Evolutionary conservation across 2,113 vertebrate genomes (phyloP).

Genomic region (Nycticryphes semicollaris): DNA sequence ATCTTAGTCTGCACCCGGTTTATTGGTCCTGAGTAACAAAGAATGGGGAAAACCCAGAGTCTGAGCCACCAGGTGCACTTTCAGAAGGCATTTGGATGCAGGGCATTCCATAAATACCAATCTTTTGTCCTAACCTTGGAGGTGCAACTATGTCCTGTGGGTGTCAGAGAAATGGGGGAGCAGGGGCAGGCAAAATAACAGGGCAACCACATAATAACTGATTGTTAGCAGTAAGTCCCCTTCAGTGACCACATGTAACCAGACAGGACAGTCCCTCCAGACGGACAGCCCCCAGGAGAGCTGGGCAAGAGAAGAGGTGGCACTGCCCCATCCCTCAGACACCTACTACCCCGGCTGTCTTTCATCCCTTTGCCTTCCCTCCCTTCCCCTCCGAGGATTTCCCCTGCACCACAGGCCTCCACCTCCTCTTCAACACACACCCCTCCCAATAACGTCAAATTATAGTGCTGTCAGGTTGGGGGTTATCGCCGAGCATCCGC

Average conservation of each 20-base stretch:
- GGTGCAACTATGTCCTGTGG: neutral
- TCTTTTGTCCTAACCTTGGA: neutral
- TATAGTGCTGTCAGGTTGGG: neutral
- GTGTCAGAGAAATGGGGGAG: neutral
- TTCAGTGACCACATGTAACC: neutral
- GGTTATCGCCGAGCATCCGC: neutral
- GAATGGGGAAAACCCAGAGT: neutral
- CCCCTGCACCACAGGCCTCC: rapidly evolving
- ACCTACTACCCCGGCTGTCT: neutral
- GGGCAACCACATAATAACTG: neutral
- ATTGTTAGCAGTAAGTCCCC: neutral
- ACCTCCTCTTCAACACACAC: neutral
- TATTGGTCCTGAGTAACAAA: neutral
- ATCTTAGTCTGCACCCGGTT: neutral
- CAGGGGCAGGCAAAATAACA: neutral
- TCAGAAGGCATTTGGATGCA: neutral
- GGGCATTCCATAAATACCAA: neutral
- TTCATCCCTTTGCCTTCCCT: neutral
- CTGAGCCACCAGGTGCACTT: neutral
- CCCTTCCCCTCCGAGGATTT: neutral
- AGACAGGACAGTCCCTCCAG: neutral
- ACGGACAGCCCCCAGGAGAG: neutral
- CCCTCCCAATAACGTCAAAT: neutral
- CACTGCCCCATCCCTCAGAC: neutral
- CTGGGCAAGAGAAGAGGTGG: rapidly evolving